These are phyloP conservation scores for Agrilus mali DNA, from an alignment of 2,888 invertebrate species.

Conservation along the genomic window DNA sequence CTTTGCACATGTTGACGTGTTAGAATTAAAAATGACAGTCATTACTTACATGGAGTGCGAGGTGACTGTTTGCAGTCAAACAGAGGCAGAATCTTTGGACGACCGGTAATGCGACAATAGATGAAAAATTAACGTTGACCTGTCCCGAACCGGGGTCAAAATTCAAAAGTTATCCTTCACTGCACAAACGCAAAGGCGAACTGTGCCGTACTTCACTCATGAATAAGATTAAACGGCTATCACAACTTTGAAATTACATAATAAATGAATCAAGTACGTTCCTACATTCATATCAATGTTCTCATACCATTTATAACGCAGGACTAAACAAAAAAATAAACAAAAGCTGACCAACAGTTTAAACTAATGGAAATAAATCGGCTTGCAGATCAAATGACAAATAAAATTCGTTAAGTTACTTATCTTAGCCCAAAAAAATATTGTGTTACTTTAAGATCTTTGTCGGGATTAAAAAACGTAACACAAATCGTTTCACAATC, in stretches of 20 bases:
- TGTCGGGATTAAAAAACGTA: too few species aligned
- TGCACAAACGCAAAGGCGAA: slow-evolving; percentile 28
- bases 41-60: slow-evolving; percentile 25
- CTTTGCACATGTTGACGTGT: slow-evolving; percentile 2
- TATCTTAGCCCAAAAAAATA: too few species aligned
- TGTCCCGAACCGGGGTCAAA: slow-evolving; percentile 25
- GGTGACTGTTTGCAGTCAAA: slow-evolving; percentile 19
- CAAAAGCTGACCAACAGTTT: too few species aligned
- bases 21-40: slow-evolving; percentile 25
- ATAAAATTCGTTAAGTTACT: too few species aligned
- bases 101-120: slow-evolving; percentile 25
- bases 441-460: too few species aligned
- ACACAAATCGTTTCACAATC: too few species aligned
- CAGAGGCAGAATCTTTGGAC: slow-evolving; percentile 16
- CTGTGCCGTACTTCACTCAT: slow-evolving; percentile 23
- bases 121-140: slow-evolving; percentile 30
- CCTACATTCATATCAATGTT: neutral
- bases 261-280: slow-evolving; percentile 23
- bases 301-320: too few species aligned
- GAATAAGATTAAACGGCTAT: slow-evolving; percentile 17
- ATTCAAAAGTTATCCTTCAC: slow-evolving; percentile 23
- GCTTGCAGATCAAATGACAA: too few species aligned
- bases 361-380: too few species aligned
- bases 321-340: too few species aligned
- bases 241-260: slow-evolving; percentile 29